These are phyloP conservation scores for Brachionus rubens DNA, from an alignment of 1,140 invertebrate genomes.

Conservation along the genomic window DNA sequence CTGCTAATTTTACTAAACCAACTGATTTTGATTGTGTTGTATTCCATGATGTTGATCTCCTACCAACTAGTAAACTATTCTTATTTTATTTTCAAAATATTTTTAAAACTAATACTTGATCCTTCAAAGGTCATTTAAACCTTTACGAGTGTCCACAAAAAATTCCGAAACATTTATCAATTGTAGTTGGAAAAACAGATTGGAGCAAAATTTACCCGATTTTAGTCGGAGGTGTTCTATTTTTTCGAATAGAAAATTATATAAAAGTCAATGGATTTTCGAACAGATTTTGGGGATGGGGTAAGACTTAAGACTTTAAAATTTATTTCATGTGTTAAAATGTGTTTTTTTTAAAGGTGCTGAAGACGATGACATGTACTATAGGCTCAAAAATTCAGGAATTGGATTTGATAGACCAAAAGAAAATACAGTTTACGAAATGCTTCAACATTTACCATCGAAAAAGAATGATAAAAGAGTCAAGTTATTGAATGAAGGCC, in stretches of 20 bases:
- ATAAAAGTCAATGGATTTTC: slow-evolving; percentile 2
- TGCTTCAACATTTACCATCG: not conserved
- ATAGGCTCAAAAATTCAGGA: not conserved
- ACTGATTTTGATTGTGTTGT: slow-evolving; percentile 76
- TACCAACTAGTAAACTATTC: slow-evolving; percentile 73
- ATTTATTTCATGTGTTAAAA: not conserved
- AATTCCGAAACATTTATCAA: not conserved
- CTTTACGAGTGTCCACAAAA: slow-evolving; percentile 1
- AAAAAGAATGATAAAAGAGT: slow-evolving; percentile 45
- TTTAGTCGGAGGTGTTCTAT: slow-evolving; percentile 6
- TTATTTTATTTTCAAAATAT: not conserved
- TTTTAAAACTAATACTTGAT: not conserved
- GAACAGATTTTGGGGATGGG: slow-evolving; percentile 30
- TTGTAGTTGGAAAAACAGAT: not conserved
- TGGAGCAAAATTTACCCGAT: slow-evolving; percentile 10
- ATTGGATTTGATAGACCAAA: not conserved
- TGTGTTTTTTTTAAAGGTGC: not conserved
- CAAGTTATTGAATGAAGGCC: slow-evolving; percentile 60
- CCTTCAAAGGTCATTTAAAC: not conserved
- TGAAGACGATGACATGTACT: slow-evolving; percentile 39
- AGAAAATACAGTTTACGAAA: not conserved
- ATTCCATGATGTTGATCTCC: slow-evolving; percentile 86
- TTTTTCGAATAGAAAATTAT: slow-evolving; percentile 9
- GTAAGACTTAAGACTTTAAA: not conserved
- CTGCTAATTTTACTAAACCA: slow-evolving; percentile 50